phyloP scores from a whole-genome alignment of 2,113 vertebrate species.

The Gobius niger region DNA sequence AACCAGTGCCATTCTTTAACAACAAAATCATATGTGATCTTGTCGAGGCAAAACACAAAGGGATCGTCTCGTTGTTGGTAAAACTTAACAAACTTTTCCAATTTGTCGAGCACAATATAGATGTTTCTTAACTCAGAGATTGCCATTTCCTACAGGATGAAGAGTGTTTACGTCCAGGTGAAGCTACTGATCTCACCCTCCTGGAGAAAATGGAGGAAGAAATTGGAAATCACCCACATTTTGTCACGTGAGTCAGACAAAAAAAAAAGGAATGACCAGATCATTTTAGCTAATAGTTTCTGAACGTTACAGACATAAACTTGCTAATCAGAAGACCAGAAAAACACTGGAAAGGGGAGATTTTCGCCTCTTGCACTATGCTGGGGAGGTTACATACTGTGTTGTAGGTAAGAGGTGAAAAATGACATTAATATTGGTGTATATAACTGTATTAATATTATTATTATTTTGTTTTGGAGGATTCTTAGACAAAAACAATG shows the following conservation, averaged over 20 bases:
- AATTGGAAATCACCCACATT: constrained; percentile 90
- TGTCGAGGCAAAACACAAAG: constrained; percentile 92
- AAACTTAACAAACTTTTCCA: constrained; percentile 20
- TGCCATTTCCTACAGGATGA: constrained; percentile 83
- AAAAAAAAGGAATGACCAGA: background rate
- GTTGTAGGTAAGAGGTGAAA: constrained; percentile 82
- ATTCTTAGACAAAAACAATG: constrained; percentile 98
- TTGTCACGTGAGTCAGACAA: constrained; percentile 84
- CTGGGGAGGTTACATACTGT: constrained; percentile 94
- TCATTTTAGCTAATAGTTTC: background rate
- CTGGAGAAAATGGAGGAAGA: constrained; percentile 93
- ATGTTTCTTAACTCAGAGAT: background rate
- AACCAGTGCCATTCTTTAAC: constrained; percentile 95
- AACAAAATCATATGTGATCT: constrained; percentile 97
- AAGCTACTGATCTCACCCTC: constrained; percentile 92
- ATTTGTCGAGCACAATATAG: background rate
- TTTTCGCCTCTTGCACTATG: constrained; percentile 91
- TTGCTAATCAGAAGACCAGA: constrained; percentile 84
- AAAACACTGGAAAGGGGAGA: constrained; percentile 90
- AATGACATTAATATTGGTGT: background rate
- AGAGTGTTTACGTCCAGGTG: constrained; percentile 91
- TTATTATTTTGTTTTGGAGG: constrained; percentile 69
- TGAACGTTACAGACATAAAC: constrained; percentile 82
- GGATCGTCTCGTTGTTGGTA: constrained; percentile 96
- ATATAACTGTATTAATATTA: background rate